Conservation (phyloP, 2,113 vertebrate genomes). For the Mormoops blainvillei region DNA sequence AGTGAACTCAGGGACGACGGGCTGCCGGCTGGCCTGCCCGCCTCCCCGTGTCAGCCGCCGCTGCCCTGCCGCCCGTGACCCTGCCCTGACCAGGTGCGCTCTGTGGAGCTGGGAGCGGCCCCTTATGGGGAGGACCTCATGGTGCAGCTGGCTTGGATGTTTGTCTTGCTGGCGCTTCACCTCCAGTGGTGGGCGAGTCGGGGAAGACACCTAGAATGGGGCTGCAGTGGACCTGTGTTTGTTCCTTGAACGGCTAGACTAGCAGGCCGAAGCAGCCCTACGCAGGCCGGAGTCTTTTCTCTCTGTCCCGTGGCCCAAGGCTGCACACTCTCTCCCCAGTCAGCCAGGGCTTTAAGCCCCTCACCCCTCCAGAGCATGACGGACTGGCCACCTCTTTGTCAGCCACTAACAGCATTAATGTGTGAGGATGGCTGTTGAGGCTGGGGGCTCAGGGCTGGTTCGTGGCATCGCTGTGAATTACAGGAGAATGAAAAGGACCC, state of each 20-base stretch:
- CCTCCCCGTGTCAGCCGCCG: rapidly evolving
- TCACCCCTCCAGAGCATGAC: neutral
- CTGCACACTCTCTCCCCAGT: neutral
- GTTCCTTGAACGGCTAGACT: neutral
- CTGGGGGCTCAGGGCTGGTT: neutral
- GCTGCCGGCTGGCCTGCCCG: neutral
- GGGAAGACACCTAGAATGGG: neutral
- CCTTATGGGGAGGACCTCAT: neutral
- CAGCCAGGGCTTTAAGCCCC: neutral
- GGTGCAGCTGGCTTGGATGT: neutral
- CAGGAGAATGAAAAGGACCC: neutral
- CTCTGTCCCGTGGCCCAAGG: neutral
- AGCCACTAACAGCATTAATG: neutral
- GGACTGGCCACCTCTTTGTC: neutral
- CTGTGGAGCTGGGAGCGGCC: neutral
- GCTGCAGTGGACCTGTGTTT: neutral
- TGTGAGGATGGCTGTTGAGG: neutral
- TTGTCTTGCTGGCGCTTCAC: neutral
- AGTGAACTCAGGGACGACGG: neutral
- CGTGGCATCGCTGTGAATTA: neutral
- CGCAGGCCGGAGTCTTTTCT: neutral
- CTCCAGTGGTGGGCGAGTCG: neutral
- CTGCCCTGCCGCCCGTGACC: rapidly evolving
- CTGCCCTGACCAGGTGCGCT: rapidly evolving
- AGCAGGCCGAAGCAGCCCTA: neutral